These are phyloP conservation scores for Pipistrellus kuhlii DNA, from an alignment of 2,797 vertebrate species.

Conservation along the genomic window DNA sequence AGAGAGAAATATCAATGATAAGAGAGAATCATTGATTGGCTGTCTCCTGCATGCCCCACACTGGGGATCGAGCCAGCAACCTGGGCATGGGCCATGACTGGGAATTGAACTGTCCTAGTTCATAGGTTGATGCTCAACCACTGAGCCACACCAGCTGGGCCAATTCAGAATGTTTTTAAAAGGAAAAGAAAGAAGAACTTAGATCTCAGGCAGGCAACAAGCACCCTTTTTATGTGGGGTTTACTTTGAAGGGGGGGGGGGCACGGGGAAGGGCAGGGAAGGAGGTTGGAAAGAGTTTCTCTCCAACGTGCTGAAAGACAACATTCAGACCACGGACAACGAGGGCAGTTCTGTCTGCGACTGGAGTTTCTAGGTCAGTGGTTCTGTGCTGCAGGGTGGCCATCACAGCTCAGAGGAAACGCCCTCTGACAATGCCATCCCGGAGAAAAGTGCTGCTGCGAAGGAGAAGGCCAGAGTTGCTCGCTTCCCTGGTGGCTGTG, in stretches of 20 bases:
- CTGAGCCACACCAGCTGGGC: no score
- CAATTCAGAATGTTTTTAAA: background rate
- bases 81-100: no score
- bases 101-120: no score
- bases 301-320: background rate
- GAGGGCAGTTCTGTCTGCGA: background rate
- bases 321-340: background rate
- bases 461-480: background rate
- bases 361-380: slow-evolving; percentile 44
- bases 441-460: background rate
- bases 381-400: background rate
- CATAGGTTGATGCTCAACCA: no score
- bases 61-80: no score
- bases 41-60: no score
- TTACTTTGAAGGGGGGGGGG: no score
- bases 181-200: slow-evolving; percentile 2
- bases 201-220: background rate
- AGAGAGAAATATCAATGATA: no score
- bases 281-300: background rate
- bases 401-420: slow-evolving; percentile 49
- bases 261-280: accelerated
- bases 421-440: background rate
- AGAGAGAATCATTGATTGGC: no score
- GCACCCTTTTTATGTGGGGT: background rate
- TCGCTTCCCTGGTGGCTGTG: background rate